Evolutionary conservation across 2,797 vertebrate genomes (phyloP), one percentile per base, ranked within the genome.

Genomic region (Cossypha polioptera): DNA sequence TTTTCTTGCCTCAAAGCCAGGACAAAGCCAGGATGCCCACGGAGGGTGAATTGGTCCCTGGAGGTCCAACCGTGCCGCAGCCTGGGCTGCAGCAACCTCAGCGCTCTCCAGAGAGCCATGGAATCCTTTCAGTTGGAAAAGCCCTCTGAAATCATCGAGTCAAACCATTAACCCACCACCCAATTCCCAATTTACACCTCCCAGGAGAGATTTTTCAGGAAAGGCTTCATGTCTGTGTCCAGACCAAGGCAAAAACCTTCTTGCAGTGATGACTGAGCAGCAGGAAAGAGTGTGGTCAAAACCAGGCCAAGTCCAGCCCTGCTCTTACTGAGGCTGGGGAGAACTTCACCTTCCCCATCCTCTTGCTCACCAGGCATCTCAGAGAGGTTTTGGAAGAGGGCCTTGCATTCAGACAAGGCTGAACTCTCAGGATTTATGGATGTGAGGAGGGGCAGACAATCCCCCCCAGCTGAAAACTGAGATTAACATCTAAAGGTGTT

Each of bases 201-300:
- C 47, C 36, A 31, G 10, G 50, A 86, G 58, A 71, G 29, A 16
- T 24, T 91, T 86, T 78, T 68, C n/a, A 62, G 69, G 84, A 62
- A 86, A 65, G 45, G 18, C 31, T 55, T 42, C 0, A 0, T 31
- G 28, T 51, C 55, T 51, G 24, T 38, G 9, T 50, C 67, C 25
- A 54, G 2, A 0, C 21, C 59, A 31, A 83, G 72, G 76, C 51
- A 90, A 72, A 83, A 92, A 18, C n/a, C 58, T 13, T 55, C 25
- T 35, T 36, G 21, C 59, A 26, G 63, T 0, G 5, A 45, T 1
- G 13, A 29, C 0, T 35, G 73, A 77, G 58, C 54, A 61, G 62
- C 24, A 4, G 85, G 61, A 58, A 78, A 13, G 42, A 18, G 5
- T 1, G 0, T 0, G 1, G 18, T 21, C 36, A 43, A 57, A 83